Percentiles rank a stretch among this genome's conserved stretches.
Conservation (phyloP, 2,888 invertebrate species). For the Cepaea hortensis region DNA sequence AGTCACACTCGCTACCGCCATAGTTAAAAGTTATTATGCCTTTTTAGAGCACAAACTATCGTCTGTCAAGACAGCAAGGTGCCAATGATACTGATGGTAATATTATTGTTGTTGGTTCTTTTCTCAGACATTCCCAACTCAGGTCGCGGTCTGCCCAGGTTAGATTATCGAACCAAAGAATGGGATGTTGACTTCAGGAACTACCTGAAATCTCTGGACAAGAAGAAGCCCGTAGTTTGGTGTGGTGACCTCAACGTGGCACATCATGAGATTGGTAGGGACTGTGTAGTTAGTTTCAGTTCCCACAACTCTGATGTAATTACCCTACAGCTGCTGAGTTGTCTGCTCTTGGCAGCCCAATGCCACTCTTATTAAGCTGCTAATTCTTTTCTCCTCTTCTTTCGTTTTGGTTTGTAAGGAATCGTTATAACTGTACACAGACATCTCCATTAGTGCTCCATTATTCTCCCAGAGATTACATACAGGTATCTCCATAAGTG, state of each 20-base stretch:
- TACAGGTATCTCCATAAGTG: not conserved
- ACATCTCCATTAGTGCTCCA: too few relatives aligned
- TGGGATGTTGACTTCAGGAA: slow-evolving; percentile 91
- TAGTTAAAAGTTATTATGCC: too few relatives aligned
- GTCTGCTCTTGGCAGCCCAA: too few relatives aligned
- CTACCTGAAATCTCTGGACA: slow-evolving; percentile 87
- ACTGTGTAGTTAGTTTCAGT: not conserved
- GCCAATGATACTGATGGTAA: too few relatives aligned
- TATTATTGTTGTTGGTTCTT: not conserved
- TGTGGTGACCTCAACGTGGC: slow-evolving; percentile 99
- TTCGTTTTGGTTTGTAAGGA: too few relatives aligned
- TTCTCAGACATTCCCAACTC: slow-evolving; percentile 92
- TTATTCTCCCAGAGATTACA: not conserved
- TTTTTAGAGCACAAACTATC: too few relatives aligned
- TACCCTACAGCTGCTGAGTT: too few relatives aligned
- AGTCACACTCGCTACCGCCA: too few relatives aligned
- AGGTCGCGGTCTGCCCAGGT: slow-evolving; percentile 89
- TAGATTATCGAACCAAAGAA: slow-evolving; percentile 87
- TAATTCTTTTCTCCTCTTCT: too few relatives aligned
- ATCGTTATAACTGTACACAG: too few relatives aligned
- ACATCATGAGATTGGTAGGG: slow-evolving; percentile 91
- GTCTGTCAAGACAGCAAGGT: too few relatives aligned
- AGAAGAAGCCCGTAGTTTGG: slow-evolving; percentile 93
- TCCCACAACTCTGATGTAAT: not conserved
- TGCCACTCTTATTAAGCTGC: too few relatives aligned